These are phyloP conservation scores for Punctoribates punctum DNA, from an alignment of 2,888 invertebrate species.

Conservation along the genomic window DNA sequence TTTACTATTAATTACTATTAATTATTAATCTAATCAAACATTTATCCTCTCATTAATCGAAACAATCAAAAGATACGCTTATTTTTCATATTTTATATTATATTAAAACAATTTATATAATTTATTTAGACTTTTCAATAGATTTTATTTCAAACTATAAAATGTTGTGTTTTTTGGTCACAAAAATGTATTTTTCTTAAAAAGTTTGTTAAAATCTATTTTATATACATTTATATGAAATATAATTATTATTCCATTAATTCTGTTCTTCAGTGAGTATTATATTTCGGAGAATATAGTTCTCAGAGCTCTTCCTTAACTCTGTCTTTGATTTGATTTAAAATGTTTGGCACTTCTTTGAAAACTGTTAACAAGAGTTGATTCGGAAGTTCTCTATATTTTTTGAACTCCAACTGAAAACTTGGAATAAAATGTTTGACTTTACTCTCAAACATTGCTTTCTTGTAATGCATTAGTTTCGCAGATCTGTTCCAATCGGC, in stretches of 20 bases:
- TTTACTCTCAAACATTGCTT: constrained; percentile 31
- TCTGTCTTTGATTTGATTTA: not conserved
- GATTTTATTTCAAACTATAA: no score
- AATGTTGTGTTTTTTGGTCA: no score
- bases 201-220: no score
- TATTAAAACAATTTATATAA: no score
- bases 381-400: constrained; percentile 15
- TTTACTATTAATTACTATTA: no score
- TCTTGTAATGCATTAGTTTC: constrained; percentile 13
- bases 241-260: not conserved
- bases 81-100: not conserved
- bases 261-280: no score
- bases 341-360: constrained; percentile 30
- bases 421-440: not conserved
- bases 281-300: not conserved
- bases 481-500: constrained; percentile 42
- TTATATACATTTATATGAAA: not conserved
- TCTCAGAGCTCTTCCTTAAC: constrained; percentile 1
- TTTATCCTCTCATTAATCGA: no score
- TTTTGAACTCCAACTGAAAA: constrained; percentile 31
- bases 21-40: no score
- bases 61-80: no score
- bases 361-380: not conserved
- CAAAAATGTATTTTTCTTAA: no score
- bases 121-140: no score